Evolutionary conservation across 1,140 invertebrate species (phyloP).

Genomic region (Macrobrachium nipponense): DNA sequence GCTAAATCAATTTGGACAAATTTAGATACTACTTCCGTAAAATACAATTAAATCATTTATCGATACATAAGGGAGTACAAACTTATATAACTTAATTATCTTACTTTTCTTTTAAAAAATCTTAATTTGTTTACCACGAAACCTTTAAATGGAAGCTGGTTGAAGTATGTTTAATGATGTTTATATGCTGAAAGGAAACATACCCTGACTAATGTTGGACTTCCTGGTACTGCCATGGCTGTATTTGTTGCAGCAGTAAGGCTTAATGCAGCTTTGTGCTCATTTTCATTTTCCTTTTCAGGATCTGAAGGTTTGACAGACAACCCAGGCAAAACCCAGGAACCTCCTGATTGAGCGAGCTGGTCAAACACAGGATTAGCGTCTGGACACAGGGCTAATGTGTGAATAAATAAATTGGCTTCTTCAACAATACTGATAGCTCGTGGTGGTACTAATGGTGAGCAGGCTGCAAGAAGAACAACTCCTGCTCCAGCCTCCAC

Average conservation of each 20-base stretch:
- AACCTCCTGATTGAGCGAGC: conserved; percentile 37
- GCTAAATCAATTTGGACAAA: too few relatives aligned
- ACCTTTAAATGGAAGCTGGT: neutral
- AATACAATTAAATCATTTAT: too few relatives aligned
- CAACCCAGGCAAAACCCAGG: conserved; percentile 48
- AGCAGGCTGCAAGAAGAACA: conserved; percentile 54
- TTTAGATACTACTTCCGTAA: too few relatives aligned
- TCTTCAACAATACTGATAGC: neutral
- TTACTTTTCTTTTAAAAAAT: too few relatives aligned
- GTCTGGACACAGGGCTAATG: conserved; percentile 49
- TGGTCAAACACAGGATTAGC: conserved; percentile 47
- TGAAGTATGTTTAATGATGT: too few relatives aligned
- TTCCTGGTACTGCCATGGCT: conserved; percentile 20
- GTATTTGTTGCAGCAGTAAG: conserved; percentile 38
- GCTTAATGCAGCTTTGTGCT: conserved; percentile 32
- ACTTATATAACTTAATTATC: too few relatives aligned
- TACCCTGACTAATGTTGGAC: conserved; percentile 44
- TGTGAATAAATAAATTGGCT: conserved; percentile 40
- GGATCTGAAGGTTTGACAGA: neutral
- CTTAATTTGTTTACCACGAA: neutral
- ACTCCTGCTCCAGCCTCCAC: conserved; percentile 42
- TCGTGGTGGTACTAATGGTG: conserved; percentile 18
- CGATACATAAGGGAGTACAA: too few relatives aligned
- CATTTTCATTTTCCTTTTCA: conserved; percentile 9
- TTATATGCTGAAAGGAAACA: neutral